phyloP scores from a whole-genome alignment of 2,113 vertebrate genomes.

The Fulica atra region DNA sequence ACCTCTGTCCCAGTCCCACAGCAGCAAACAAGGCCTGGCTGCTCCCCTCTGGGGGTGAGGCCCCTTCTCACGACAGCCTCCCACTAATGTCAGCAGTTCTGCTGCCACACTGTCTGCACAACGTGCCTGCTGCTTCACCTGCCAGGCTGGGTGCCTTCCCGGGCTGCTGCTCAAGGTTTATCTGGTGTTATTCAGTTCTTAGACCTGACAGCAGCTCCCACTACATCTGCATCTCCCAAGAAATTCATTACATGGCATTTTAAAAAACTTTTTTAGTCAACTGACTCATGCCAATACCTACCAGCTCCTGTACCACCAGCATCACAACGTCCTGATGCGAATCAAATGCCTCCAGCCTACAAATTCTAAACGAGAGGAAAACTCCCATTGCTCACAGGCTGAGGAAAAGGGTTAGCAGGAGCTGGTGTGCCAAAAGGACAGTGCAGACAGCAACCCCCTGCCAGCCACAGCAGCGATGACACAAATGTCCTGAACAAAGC shows the following conservation, averaged over 20 bases:
- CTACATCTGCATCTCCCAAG: neutral
- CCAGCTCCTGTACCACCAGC: neutral
- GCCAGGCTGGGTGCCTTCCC: constrained; percentile 4
- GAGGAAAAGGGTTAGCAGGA: neutral
- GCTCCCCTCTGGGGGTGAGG: neutral
- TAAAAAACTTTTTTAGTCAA: neutral
- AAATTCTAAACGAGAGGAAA: neutral
- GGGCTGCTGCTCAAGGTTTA: neutral
- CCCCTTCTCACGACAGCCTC: neutral
- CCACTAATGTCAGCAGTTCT: neutral
- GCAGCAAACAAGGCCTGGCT: neutral
- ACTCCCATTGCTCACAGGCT: neutral
- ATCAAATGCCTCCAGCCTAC: neutral
- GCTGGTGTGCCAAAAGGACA: neutral
- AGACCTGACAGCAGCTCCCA: neutral
- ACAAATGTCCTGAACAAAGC: neutral
- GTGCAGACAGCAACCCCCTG: neutral
- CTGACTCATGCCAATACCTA: neutral
- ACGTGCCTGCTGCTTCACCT: neutral
- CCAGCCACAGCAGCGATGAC: fast-evolving
- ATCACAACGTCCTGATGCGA: neutral
- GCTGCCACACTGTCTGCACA: neutral
- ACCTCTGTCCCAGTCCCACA: neutral
- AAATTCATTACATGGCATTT: neutral
- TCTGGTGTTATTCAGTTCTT: neutral